Evolutionary conservation across 2,888 invertebrate species (phyloP).

Genomic region (Ochropleura plecta): DNA sequence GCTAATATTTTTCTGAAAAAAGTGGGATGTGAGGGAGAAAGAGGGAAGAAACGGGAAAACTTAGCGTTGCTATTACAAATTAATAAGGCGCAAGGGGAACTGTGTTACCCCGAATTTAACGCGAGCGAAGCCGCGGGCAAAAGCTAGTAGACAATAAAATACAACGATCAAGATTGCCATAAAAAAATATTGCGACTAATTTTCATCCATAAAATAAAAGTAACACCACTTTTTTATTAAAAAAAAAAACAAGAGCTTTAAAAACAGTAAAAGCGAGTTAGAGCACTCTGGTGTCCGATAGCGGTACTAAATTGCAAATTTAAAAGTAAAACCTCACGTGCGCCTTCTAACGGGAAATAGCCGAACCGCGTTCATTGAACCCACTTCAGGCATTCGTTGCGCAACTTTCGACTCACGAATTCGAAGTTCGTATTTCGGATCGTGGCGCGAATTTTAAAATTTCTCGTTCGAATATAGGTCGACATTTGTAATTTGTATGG

Average conservation of each 20-base stretch:
- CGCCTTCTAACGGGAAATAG: slow-evolving; percentile 86
- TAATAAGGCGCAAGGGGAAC: no score
- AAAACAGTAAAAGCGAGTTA: slow-evolving; percentile 67
- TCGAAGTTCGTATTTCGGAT: slow-evolving; percentile 65
- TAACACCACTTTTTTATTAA: slow-evolving; percentile 2
- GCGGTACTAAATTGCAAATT: slow-evolving; percentile 86
- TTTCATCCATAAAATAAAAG: slow-evolving; percentile 30
- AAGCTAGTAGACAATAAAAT: no score
- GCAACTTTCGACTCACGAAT: slow-evolving; percentile 74
- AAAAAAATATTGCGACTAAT: slow-evolving; percentile 13
- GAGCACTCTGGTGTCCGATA: slow-evolving; percentile 83
- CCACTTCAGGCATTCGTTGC: slow-evolving; percentile 73
- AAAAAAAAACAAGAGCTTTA: slow-evolving; percentile 26
- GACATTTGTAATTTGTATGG: slow-evolving; percentile 79
- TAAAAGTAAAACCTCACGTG: slow-evolving; percentile 89
- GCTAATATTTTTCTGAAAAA: no score
- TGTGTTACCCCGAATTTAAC: no score
- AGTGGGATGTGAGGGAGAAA: no score
- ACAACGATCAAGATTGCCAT: neutral
- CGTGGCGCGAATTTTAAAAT: slow-evolving; percentile 84
- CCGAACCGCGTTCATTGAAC: slow-evolving; percentile 87
- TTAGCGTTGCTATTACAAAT: no score
- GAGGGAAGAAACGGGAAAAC: no score
- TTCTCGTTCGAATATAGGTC: slow-evolving; percentile 75
- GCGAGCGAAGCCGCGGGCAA: no score